Evolutionary conservation across 2,797 vertebrate genomes (phyloP).

Genomic region (Manis crassicaudata): DNA sequence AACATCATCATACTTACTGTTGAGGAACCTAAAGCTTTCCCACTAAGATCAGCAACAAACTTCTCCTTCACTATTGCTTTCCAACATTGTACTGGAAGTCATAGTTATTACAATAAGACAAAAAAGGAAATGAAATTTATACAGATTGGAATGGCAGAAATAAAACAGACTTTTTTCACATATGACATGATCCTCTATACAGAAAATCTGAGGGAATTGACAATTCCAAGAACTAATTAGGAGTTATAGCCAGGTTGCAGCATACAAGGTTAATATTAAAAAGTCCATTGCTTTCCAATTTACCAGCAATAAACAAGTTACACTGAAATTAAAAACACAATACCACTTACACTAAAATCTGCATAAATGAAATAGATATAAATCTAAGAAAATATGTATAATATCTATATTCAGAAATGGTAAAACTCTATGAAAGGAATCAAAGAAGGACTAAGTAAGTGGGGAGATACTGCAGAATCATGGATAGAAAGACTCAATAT

Average conservation of each 20-base stretch:
- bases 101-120: background rate
- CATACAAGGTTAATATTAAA: background rate
- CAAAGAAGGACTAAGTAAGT: background rate
- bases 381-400: background rate
- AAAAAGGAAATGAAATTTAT: background rate
- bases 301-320: background rate
- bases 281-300: background rate
- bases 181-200: background rate
- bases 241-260: background rate
- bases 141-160: background rate
- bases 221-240: background rate
- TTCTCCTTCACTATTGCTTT: background rate
- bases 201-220: background rate
- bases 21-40: background rate
- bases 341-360: background rate
- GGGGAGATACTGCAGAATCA: background rate
- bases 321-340: background rate
- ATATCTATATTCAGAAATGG: background rate
- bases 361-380: background rate
- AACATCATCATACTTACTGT: background rate
- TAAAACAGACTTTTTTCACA: background rate
- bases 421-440: background rate
- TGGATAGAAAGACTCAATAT: background rate
- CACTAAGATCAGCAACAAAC: background rate
- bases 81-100: background rate